Evolutionary conservation across 2,888 invertebrate genomes (phyloP).

Genomic region (Lasioglossum pauxillum): DNA sequence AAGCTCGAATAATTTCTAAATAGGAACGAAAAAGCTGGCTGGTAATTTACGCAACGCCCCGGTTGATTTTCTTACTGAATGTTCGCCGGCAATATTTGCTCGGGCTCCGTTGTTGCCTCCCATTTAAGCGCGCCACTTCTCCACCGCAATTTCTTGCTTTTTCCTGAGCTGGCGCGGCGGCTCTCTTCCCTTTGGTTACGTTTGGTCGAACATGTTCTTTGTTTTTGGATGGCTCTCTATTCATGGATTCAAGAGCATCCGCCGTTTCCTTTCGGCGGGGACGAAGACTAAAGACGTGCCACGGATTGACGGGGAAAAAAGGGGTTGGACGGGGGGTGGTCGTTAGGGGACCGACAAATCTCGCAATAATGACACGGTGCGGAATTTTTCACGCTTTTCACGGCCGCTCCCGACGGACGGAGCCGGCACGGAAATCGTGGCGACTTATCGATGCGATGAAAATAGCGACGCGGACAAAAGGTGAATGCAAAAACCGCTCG

Average conservation of each 20-base stretch:
- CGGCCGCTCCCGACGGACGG: neutral
- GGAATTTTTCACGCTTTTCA: slow-evolving; percentile 51
- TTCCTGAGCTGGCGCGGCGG: slow-evolving; percentile 4
- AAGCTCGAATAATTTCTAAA: slow-evolving; percentile 39
- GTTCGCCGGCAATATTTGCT: slow-evolving; percentile 42
- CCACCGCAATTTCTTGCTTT: slow-evolving; percentile 19
- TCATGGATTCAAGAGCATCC: slow-evolving; percentile 49
- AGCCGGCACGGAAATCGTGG: slow-evolving; percentile 28
- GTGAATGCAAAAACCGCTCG: neutral
- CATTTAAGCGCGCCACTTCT: slow-evolving; percentile 51
- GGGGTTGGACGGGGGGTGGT: slow-evolving; percentile 15
- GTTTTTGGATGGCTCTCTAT: slow-evolving; percentile 45
- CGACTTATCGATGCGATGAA: slow-evolving; percentile 50
- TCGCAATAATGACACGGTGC: slow-evolving; percentile 54
- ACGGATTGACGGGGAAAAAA: neutral
- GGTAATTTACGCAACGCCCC: slow-evolving; percentile 49
- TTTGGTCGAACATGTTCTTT: slow-evolving; percentile 48
- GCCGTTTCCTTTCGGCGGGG: slow-evolving; percentile 49
- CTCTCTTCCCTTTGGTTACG: slow-evolving; percentile 1
- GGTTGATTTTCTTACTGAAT: slow-evolving; percentile 60
- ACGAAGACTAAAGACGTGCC: slow-evolving; percentile 42
- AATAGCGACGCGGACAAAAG: slow-evolving; percentile 40
- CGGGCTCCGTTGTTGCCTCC: slow-evolving; percentile 25
- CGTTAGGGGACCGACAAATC: slow-evolving; percentile 58
- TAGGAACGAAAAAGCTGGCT: slow-evolving; percentile 29